Conservation (phyloP, 1,140 invertebrate genomes). For the Anadara kagoshimensis region DNA sequence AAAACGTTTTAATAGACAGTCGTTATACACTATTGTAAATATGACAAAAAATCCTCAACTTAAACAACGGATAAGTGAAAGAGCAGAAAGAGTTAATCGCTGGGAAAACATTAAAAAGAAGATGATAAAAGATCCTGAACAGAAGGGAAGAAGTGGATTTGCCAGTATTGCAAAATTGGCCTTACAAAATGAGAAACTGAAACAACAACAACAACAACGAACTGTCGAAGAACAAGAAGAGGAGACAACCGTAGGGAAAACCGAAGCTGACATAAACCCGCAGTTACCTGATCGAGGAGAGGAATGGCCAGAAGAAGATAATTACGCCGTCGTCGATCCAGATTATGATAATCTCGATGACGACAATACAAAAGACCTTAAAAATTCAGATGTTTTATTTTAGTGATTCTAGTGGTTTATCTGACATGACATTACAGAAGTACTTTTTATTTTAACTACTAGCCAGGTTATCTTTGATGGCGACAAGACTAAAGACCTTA, state of each 20-base stretch:
- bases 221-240: not conserved
- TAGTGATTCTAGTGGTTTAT: not conserved
- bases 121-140: not conserved
- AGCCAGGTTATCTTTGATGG: not conserved
- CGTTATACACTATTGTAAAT: slow-evolving; percentile 43
- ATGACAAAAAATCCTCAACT: slow-evolving; percentile 36
- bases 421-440: too few species aligned
- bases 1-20: slow-evolving; percentile 37
- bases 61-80: slow-evolving; percentile 29
- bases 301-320: slow-evolving; percentile 8
- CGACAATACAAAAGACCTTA: not conserved
- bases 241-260: not conserved
- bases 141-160: not conserved
- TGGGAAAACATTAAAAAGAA: slow-evolving; percentile 2
- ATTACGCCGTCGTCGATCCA: not conserved
- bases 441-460: too few species aligned
- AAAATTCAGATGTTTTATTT: slow-evolving; percentile 10
- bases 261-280: not conserved
- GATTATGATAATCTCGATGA: not conserved
- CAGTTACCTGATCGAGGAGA: not conserved
- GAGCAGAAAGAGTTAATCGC: slow-evolving; percentile 16
- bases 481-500: not conserved
- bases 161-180: slow-evolving; percentile 3
- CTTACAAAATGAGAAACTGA: not conserved
- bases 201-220: not conserved